Evolutionary conservation across 2,888 invertebrate genomes (phyloP), one percentile per base, ranked within the genome.

Genomic region (Ceraclea dissimilis): DNA sequence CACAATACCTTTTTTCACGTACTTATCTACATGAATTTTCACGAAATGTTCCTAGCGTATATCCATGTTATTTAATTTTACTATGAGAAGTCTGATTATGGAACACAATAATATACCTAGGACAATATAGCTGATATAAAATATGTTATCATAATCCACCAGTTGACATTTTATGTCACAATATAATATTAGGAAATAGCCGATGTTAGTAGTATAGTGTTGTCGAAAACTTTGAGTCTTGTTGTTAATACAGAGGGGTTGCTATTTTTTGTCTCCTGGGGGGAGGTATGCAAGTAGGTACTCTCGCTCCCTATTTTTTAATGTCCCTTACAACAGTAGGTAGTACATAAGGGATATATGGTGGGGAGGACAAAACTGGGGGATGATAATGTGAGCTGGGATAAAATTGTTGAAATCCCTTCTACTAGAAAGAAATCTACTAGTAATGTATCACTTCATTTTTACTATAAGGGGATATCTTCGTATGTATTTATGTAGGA

Each of bases 201-300:
- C 51, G 39, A 50, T 43, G 54, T 47, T 52, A 47, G 52, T 53
- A 43, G n/a, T n/a, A n/a, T n/a, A n/a, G 52, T 34, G 56, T 52
- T 59, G 56, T 55, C 59, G 59, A 59, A 59, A 59, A 59, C 56
- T 59, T 59, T 59, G 56, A 59, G 59, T 56, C 59, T 59, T 56
- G 59, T 56, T 59, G 59, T 59, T 56, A 59, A 59, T 59, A 59
- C 56, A 56, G 56, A 56, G 59, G 59, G 59, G 59, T 59, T 52
- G 60, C 39, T 44, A 54, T 57, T 60, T 60, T 60, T 60, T 60
- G 59, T 60, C 57, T 54, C 54, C 46, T 39, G 51, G 56, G 54
- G 44, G 52, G 18, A 10, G 49, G 48, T 49, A 31, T 6, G 31
- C 8, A 11, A 13, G 39, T n/a, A 39, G 11, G 16, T 39, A 39